Percentiles rank a stretch among this genome's conserved stretches.
Evolutionary conservation across 2,797 vertebrate genomes (phyloP).

Genomic region (Gymnothorax reevesii): DNA sequence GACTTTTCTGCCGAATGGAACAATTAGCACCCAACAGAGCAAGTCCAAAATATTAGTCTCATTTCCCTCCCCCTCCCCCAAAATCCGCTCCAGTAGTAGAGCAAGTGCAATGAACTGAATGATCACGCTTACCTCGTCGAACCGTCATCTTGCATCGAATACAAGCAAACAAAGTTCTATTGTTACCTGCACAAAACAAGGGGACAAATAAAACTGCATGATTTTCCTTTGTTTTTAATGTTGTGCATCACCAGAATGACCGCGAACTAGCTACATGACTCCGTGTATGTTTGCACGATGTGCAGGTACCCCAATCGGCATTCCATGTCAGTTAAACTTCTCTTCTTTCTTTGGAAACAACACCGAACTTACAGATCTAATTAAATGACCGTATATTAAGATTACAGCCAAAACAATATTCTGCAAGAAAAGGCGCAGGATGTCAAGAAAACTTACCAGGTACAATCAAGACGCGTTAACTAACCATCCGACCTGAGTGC

Average conservation of each 20-base stretch:
- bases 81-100: too few relatives aligned
- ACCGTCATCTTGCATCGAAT: conserved; percentile 61
- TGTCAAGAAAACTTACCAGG: background rate
- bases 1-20: background rate
- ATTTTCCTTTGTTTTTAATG: background rate
- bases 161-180: background rate
- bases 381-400: background rate
- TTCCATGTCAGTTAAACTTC: background rate
- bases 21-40: background rate
- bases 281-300: background rate
- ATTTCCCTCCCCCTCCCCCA: too few relatives aligned
- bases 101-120: background rate
- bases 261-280: background rate
- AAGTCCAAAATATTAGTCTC: background rate
- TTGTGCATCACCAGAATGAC: background rate
- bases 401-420: background rate
- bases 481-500: conserved; percentile 65
- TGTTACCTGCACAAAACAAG: conserved; percentile 3
- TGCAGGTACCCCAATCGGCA: background rate
- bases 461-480: background rate
- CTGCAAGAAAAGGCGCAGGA: background rate
- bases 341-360: background rate
- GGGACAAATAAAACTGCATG: too few relatives aligned
- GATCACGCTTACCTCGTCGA: conserved; percentile 64
- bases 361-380: background rate